A percentile compares a stretch with the other conserved stretches of the same genome.
phyloP scores from a whole-genome alignment of 1,140 invertebrate genomes.

The Brachionus sp. region DNA sequence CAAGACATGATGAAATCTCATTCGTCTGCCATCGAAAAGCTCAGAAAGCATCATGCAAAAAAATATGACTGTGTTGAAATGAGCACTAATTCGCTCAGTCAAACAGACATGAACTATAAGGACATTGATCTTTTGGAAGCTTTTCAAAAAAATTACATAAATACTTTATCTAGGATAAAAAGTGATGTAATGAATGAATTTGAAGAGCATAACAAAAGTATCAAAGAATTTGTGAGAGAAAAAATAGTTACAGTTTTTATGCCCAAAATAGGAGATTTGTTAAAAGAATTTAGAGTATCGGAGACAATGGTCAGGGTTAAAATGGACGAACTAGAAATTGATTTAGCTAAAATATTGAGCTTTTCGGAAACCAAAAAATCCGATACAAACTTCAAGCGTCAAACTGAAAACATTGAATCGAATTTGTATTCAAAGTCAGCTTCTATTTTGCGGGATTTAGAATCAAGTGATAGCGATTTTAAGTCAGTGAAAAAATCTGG shows the following conservation, averaged over 20 bases:
- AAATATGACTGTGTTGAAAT: neutral
- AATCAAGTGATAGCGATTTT: neutral
- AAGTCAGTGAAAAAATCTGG: constrained; percentile 2
- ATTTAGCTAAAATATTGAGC: neutral
- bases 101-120: constrained; percentile 15
- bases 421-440: constrained; percentile 36
- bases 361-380: neutral
- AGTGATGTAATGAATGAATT: constrained; percentile 26
- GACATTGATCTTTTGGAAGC: constrained; percentile 34
- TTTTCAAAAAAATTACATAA: constrained; percentile 18
- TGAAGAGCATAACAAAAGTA: constrained; percentile 4
- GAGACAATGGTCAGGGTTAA: neutral
- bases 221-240: constrained; percentile 8
- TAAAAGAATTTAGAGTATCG: constrained; percentile 25
- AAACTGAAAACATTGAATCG: neutral
- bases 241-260: constrained; percentile 24
- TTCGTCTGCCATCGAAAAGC: neutral
- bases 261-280: constrained; percentile 25
- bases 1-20: constrained; percentile 38
- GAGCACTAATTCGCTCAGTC: neutral
- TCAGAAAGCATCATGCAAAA: neutral
- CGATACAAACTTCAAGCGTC: neutral
- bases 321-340: constrained; percentile 8
- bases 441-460: neutral
- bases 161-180: constrained; percentile 27